Evolutionary conservation across 53 echinoderm and acorn worm genomes (phyloP).

Genomic region (Zoroaster sp.): DNA sequence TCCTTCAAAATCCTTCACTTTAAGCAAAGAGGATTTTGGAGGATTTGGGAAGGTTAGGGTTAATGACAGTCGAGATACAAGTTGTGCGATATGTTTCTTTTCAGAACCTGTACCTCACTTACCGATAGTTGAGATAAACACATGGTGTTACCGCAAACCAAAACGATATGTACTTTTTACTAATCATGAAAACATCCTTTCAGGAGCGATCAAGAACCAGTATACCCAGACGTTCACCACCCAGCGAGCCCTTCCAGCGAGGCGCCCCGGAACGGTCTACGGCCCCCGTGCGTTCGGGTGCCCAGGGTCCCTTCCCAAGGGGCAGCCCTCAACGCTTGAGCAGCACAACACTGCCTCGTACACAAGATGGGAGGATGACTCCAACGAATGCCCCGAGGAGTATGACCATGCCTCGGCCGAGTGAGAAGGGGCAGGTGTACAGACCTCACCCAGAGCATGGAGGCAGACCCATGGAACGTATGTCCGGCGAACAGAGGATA

Average conservation of each 20-base stretch:
- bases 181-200: too few species aligned
- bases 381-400: constrained; percentile 21
- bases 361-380: constrained; percentile 24
- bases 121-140: too few species aligned
- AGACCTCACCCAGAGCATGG: constrained; percentile 25
- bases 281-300: constrained; percentile 43
- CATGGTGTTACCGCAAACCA: too few species aligned
- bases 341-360: constrained; percentile 24
- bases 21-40: too few species aligned
- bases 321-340: constrained; percentile 34
- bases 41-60: too few species aligned
- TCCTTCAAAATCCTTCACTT: too few species aligned
- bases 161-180: too few species aligned
- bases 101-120: too few species aligned
- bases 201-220: background rate
- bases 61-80: too few species aligned
- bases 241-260: constrained; percentile 87
- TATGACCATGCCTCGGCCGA: constrained; percentile 36
- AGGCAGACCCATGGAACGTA: background rate
- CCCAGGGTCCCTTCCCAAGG: background rate
- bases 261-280: constrained; percentile 75
- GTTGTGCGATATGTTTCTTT: too few species aligned
- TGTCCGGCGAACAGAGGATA: background rate
- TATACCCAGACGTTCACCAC: background rate
- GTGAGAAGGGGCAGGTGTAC: constrained; percentile 17